phyloP scores from a whole-genome alignment of 2,113 vertebrate species.

The Lates calcarifer region DNA sequence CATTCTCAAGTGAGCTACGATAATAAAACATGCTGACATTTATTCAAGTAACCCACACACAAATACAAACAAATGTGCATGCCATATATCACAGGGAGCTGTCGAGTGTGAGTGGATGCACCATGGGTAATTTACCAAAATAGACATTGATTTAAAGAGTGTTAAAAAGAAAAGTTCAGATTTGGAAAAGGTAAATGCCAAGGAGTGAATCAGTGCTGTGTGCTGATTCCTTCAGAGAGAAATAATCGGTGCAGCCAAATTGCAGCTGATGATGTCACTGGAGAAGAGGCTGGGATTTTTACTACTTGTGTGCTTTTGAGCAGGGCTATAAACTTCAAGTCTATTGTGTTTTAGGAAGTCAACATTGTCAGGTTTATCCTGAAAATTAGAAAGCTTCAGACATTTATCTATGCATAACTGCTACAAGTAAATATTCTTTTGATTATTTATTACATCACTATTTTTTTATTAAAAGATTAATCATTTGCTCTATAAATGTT shows the following conservation, averaged over 20 bases:
- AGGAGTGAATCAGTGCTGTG: conserved; percentile 33
- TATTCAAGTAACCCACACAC: conserved; percentile 44
- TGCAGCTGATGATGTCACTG: conserved; percentile 20
- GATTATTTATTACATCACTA: background rate
- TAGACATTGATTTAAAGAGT: conserved; percentile 31
- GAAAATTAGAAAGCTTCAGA: background rate
- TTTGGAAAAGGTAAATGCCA: conserved; percentile 38
- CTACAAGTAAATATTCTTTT: background rate
- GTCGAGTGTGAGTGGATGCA: conserved; percentile 8
- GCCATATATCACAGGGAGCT: conserved; percentile 18
- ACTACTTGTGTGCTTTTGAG: background rate
- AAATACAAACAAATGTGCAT: background rate
- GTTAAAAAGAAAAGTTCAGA: conserved; percentile 5
- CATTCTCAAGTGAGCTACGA: background rate
- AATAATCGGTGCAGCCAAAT: conserved; percentile 18
- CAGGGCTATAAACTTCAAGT: background rate
- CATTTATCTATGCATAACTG: background rate
- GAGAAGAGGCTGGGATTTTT: conserved; percentile 11
- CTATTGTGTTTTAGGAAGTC: background rate
- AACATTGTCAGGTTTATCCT: background rate
- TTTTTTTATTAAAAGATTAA: background rate
- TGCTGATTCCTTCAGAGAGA: conserved; percentile 10
- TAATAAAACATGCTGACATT: conserved; percentile 59
- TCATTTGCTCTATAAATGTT: background rate
- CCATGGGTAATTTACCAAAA: conserved; percentile 23